These are phyloP conservation scores for Lycaon pictus DNA, from an alignment of 2,113 vertebrate species.

Conservation along the genomic window DNA sequence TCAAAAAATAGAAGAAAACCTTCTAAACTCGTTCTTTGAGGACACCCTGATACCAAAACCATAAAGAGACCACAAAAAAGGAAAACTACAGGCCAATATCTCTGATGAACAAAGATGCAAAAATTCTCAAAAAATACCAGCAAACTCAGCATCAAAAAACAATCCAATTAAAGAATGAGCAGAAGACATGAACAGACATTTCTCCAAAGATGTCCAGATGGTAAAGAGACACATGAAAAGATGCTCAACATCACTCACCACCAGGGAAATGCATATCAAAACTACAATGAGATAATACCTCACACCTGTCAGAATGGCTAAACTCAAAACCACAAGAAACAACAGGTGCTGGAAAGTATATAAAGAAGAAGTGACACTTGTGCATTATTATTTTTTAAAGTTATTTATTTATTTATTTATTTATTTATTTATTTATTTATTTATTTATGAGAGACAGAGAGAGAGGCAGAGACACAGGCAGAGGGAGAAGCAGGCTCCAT, in stretches of 20 bases:
- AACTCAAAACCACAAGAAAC: neutral
- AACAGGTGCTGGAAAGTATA: neutral
- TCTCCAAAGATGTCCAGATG: neutral
- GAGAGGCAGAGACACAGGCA: too few species aligned
- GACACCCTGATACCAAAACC: neutral
- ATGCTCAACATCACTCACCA: neutral
- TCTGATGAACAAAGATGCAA: neutral
- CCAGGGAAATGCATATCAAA: neutral
- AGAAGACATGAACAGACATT: neutral
- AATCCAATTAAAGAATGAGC: neutral
- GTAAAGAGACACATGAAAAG: neutral
- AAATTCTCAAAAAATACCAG: neutral
- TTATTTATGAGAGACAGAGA: too few species aligned
- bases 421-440: too few species aligned
- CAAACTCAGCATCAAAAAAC: neutral
- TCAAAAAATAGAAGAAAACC: neutral
- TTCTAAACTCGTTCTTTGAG: neutral
- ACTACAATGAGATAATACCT: neutral
- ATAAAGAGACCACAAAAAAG: neutral
- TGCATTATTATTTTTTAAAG: neutral
- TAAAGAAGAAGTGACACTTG: neutral
- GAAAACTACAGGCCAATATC: neutral
- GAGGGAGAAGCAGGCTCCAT: too few species aligned
- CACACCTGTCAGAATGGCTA: neutral
- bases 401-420: too few species aligned